phyloP scores from a whole-genome alignment of 2,797 vertebrate species.

The Pseudomugil tenellus region DNA sequence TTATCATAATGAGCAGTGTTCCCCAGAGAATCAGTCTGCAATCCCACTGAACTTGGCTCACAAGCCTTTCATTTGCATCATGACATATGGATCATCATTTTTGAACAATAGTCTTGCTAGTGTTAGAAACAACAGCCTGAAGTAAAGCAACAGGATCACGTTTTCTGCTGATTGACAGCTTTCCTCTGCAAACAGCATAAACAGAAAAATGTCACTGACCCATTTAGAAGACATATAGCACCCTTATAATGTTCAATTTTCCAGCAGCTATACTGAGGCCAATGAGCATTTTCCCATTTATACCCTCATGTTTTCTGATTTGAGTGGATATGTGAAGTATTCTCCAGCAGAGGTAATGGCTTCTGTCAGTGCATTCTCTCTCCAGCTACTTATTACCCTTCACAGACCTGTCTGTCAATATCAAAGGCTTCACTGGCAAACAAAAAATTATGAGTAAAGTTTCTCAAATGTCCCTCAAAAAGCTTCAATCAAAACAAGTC shows the following conservation, averaged over 20 bases:
- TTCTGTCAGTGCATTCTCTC: constrained; percentile 61
- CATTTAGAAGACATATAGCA: constrained; percentile 61
- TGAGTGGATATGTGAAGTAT: constrained; percentile 67
- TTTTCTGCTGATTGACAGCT: constrained; percentile 64
- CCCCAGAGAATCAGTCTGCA: constrained; percentile 12
- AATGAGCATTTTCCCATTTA: constrained; percentile 69
- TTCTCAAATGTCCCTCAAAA: constrained; percentile 62
- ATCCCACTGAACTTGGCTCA: constrained; percentile 31
- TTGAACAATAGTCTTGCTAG: constrained; percentile 39
- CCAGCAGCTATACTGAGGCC: constrained; percentile 48
- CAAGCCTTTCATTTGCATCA: constrained; percentile 43
- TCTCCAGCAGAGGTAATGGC: constrained; percentile 66
- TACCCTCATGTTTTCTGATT: constrained; percentile 67
- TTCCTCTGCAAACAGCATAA: constrained; percentile 42
- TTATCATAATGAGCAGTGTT: constrained; percentile 18
- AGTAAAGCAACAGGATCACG: constrained; percentile 38
- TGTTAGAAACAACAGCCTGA: constrained; percentile 47
- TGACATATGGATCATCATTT: constrained; percentile 52
- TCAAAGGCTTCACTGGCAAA: constrained; percentile 49
- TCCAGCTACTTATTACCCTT: constrained; percentile 68
- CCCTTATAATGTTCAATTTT: constrained; percentile 65
- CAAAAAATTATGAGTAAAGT: constrained; percentile 67
- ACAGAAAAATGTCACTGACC: constrained; percentile 50
- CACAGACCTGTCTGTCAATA: constrained; percentile 63
- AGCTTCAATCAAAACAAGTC: constrained; percentile 64